Percentiles rank a stretch among this genome's conserved stretches.
Evolutionary conservation across 2,797 vertebrate species (phyloP).

Genomic region (Protonibea diacanthus): DNA sequence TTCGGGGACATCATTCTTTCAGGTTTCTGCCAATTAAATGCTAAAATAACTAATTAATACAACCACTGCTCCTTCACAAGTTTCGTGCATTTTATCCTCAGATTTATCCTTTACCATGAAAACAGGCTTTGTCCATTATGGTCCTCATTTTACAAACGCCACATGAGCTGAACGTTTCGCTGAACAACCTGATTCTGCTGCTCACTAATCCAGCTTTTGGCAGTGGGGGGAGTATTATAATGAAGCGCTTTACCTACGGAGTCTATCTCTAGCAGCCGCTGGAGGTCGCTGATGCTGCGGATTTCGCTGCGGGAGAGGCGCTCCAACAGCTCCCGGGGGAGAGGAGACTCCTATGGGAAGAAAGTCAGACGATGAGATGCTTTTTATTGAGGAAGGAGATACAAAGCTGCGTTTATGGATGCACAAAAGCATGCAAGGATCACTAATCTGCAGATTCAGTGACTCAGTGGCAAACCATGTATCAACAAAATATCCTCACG

Average conservation of each 20-base stretch:
- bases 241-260: conserved; percentile 94
- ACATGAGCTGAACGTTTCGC: not conserved
- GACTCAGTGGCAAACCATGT: not conserved
- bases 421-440: not conserved
- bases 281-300: conserved; percentile 96
- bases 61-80: not conserved
- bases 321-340: conserved; percentile 94
- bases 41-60: not conserved
- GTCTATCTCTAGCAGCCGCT: conserved; percentile 97
- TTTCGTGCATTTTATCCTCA: not conserved
- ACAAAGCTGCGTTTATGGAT: not conserved
- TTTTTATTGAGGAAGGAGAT: not conserved
- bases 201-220: not conserved
- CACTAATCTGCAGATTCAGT: not conserved
- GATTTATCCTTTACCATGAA: not conserved
- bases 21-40: not conserved
- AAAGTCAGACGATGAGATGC: conserved; percentile 3
- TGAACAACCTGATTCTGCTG: conserved; percentile 1
- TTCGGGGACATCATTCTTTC: not conserved
- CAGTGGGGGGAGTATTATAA: conserved; percentile 25
- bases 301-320: conserved; percentile 94
- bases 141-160: not conserved
- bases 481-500: too few species aligned
- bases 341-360: conserved; percentile 89
- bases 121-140: not conserved